Evolutionary conservation across 2,888 invertebrate species (phyloP).

Genomic region (Prostheceraeus crozeri): DNA sequence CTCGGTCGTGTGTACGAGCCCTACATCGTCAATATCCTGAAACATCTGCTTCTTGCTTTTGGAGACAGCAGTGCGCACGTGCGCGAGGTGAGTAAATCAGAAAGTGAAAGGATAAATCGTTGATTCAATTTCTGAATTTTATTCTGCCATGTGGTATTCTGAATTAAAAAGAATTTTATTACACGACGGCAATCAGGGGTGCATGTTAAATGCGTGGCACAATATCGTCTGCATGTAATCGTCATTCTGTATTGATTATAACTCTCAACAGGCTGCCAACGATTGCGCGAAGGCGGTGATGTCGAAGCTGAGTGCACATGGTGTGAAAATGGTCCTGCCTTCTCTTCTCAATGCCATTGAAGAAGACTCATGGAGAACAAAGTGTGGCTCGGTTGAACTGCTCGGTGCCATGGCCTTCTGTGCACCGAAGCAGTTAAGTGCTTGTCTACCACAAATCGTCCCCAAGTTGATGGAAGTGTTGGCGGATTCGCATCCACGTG

Average conservation of each 20-base stretch:
- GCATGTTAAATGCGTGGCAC: neutral
- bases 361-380: conserved; percentile 94
- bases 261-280: conserved; percentile 70
- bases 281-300: conserved; percentile 86
- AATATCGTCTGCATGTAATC: no score
- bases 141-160: no score
- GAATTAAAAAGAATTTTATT: no score
- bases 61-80: conserved; percentile 90
- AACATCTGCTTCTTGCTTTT: conserved; percentile 84
- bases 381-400: conserved; percentile 72
- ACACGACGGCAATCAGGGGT: no score
- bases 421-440: conserved; percentile 94
- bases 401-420: conserved; percentile 97
- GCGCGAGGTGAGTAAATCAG: conserved; percentile 63
- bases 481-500: conserved; percentile 91
- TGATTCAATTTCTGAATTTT: no score
- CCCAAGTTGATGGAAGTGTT: conserved; percentile 91
- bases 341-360: conserved; percentile 82
- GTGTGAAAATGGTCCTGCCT: conserved; percentile 91
- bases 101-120: no score
- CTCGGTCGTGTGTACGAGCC: conserved; percentile 94
- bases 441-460: conserved; percentile 92
- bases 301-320: conserved; percentile 86
- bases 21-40: conserved; percentile 91
- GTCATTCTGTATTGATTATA: no score